Conservation (phyloP, 2,888 invertebrate species). For the Halictus ligatus region DNA sequence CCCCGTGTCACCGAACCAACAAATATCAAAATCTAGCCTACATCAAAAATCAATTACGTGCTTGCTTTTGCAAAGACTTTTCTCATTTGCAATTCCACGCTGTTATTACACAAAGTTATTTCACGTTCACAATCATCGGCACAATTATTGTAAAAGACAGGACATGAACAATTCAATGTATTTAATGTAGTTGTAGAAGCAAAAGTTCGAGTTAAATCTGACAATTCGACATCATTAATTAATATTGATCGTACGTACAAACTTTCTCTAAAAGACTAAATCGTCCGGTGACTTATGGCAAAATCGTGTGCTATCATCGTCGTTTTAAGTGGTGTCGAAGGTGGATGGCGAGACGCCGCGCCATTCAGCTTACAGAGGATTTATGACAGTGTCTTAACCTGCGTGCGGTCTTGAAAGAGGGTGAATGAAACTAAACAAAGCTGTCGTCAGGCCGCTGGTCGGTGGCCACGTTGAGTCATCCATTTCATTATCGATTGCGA, state of each 20-base stretch:
- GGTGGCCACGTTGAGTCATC: slow-evolving; percentile 8
- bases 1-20: background rate
- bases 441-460: slow-evolving; percentile 1
- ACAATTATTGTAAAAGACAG: too few species aligned
- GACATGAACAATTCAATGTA: too few species aligned
- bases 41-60: background rate
- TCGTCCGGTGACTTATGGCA: background rate
- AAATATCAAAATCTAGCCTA: background rate
- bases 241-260: background rate
- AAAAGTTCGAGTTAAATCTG: too few species aligned
- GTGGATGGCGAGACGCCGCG: background rate
- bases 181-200: too few species aligned
- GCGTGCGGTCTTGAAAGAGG: background rate
- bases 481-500: slow-evolving; percentile 5
- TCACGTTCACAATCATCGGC: too few species aligned
- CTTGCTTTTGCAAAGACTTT: background rate
- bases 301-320: background rate
- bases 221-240: background rate
- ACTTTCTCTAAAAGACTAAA: background rate
- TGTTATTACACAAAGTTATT: background rate
- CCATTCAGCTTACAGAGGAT: background rate
- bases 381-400: slow-evolving; percentile 6
- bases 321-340: slow-evolving; percentile 6
- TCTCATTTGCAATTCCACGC: background rate
- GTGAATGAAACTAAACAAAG: slow-evolving; percentile 5